Evolutionary conservation across 2,113 vertebrate genomes (phyloP), one percentile per base, ranked within the genome.

Genomic region (Leptobrachium leishanense): DNA sequence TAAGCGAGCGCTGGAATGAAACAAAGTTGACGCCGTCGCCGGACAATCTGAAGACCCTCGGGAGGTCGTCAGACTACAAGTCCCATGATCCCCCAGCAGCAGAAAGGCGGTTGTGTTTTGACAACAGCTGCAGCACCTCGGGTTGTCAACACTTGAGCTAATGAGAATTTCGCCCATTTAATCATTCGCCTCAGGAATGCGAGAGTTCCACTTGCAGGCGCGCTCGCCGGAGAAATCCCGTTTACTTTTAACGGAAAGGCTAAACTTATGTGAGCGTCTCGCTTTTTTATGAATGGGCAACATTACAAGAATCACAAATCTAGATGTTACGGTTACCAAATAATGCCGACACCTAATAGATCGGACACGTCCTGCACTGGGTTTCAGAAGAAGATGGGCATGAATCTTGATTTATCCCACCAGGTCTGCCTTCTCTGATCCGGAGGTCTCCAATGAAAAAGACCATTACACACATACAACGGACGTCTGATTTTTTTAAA

Each of bases 131-230:
- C 11, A 15, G 55, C 55, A 59, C 55, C 55, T 15, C 10, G 13
- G 55, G 55, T 59, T 59, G 10, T 59, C 55, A 59, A 59, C 55
- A 59, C 55, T 59, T 59, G 55, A 15, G 13, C 75, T 77, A 76
- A 76, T 76, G 75, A 59, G 75, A 68, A 77, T 59, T 59, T 39
- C 31, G 15, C 50, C 31, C 54, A 69, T 69, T 46, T 8, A 44
- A 44, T 11, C 10, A 20, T 42, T 53, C 55, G 39, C 42, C 68
- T 55, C 13, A 43, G 50, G 66, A 68, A 59, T 68, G n/a, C 10
- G 66, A 68, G 41, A 59, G 65, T 75, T 53, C 10, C 55, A 43
- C 31, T 75, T 65, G 1, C 43, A 13, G 15, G n/a, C 13, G 50
- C n/a, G 65, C 54, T 69, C 57, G 54, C 53, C 40, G 20, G 75